A percentile compares a stretch with the other conserved stretches of the same genome.
Evolutionary conservation across 2,797 vertebrate species (phyloP).

Genomic region (Poeciliopsis paucimaculata): DNA sequence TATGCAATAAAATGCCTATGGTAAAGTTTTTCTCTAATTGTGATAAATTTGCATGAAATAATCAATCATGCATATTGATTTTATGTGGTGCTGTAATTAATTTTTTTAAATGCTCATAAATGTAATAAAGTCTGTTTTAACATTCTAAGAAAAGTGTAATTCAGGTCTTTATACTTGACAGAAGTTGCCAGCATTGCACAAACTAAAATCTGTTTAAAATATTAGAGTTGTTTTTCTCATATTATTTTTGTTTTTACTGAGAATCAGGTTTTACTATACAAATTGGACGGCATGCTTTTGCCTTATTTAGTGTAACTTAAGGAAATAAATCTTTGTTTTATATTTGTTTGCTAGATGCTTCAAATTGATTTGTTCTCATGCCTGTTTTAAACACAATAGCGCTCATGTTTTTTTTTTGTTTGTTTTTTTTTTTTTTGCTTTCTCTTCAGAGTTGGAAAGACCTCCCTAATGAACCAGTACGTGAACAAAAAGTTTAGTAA

Average conservation of each 20-base stretch:
- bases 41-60: not conserved
- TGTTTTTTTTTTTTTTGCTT: conserved; percentile 7
- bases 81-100: not conserved
- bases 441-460: conserved; percentile 92
- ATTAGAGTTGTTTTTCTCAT: not conserved
- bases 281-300: not conserved
- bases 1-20: not conserved
- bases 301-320: not conserved
- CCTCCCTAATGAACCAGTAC: conserved; percentile 99
- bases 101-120: not conserved
- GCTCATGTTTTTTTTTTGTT: conserved; percentile 8
- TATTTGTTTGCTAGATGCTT: not conserved
- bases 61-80: not conserved
- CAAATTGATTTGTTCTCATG: not conserved
- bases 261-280: not conserved
- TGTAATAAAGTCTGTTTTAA: not conserved
- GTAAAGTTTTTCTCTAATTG: not conserved
- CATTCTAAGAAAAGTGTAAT: not conserved
- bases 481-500: conserved; percentile 99
- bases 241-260: not conserved
- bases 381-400: not conserved
- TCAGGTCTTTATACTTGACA: not conserved
- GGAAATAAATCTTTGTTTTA: not conserved
- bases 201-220: not conserved
- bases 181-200: not conserved